Percentiles rank a stretch among this genome's conserved stretches.
Evolutionary conservation across 2,113 vertebrate genomes (phyloP).

Genomic region (Deroptyus accipitrinus): DNA sequence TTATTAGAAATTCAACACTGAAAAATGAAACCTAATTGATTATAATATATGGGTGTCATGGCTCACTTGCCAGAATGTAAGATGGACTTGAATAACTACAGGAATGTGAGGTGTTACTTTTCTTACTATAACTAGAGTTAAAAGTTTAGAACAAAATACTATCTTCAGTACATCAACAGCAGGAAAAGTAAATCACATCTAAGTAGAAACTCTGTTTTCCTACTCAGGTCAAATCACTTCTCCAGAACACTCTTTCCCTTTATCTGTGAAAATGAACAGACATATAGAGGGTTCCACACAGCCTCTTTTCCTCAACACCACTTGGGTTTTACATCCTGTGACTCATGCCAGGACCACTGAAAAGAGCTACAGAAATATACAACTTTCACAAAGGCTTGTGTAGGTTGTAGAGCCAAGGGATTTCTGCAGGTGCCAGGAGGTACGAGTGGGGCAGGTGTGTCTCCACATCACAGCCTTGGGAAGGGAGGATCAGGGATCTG

Average conservation of each 20-base stretch:
- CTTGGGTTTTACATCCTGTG: not conserved
- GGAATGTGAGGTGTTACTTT: not conserved
- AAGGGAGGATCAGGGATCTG: not conserved
- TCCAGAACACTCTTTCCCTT: not conserved
- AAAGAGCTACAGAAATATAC: not conserved
- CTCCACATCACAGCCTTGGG: fast-evolving
- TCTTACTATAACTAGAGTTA: not conserved
- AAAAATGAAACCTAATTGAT: not conserved
- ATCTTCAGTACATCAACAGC: not conserved
- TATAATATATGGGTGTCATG: not conserved
- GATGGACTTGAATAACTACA: not conserved
- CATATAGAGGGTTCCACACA: not conserved
- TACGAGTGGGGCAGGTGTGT: fast-evolving
- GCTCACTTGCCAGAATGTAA: not conserved
- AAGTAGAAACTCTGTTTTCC: not conserved
- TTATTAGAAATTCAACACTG: not conserved
- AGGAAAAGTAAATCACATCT: not conserved
- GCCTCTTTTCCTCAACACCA: not conserved
- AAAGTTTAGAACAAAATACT: not conserved
- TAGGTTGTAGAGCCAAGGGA: not conserved
- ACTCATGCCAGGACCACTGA: not conserved
- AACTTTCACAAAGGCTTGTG: fast-evolving
- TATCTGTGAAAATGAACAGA: not conserved
- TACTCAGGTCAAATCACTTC: not conserved
- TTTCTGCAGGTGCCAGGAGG: not conserved